Conservation (phyloP, 2,797 vertebrate genomes). For the Oreortyx pictus region DNA sequence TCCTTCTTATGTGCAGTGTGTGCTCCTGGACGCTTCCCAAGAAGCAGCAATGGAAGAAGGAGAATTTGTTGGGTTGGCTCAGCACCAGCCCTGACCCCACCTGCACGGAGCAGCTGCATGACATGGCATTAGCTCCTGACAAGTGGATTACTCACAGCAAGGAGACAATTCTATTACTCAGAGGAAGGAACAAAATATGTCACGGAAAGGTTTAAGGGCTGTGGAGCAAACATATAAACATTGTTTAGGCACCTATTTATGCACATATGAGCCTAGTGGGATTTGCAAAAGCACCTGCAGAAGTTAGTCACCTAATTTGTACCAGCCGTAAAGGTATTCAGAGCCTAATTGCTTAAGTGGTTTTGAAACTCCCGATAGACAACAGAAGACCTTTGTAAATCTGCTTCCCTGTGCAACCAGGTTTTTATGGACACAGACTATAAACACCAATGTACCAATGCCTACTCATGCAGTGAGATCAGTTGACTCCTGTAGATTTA, state of each 20-base stretch:
- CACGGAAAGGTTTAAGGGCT: conserved; percentile 32
- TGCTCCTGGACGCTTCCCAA: background rate
- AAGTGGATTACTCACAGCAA: conserved; percentile 51
- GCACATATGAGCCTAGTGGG: conserved; percentile 44
- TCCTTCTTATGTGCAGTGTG: rapidly evolving
- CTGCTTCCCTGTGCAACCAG: background rate
- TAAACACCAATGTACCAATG: background rate
- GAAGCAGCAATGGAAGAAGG: background rate
- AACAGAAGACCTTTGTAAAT: conserved; percentile 57
- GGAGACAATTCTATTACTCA: conserved; percentile 59
- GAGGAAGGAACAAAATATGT: conserved; percentile 59
- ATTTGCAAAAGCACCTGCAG: conserved; percentile 55
- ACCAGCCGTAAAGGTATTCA: conserved; percentile 25
- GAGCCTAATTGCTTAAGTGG: conserved; percentile 56
- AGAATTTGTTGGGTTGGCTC: conserved; percentile 10
- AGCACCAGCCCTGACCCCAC: conserved; percentile 39
- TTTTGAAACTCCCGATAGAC: conserved; percentile 27
- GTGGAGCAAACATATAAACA: background rate
- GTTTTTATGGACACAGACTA: conserved; percentile 38
- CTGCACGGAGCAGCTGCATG: conserved; percentile 26
- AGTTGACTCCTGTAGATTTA: background rate
- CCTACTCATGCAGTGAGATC: background rate
- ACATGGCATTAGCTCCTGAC: background rate
- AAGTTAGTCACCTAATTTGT: conserved; percentile 61
- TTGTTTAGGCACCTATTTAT: conserved; percentile 63